Percentiles rank a stretch among this genome's conserved stretches.
Conservation (phyloP, 2,888 invertebrate species). For the Coleophora flavipennella region DNA sequence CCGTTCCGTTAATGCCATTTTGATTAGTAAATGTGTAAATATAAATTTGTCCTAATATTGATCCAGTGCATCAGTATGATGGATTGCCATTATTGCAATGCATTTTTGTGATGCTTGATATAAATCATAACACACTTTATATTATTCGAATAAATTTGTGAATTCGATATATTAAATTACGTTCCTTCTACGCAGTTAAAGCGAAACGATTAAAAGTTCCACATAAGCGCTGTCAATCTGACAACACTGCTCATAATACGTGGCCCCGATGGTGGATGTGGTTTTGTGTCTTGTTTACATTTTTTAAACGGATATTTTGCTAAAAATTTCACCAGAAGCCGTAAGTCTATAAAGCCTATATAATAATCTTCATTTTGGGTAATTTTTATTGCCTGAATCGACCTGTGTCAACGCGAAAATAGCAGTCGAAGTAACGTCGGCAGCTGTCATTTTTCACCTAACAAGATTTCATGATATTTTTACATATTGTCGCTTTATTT, state of each 20-base stretch:
- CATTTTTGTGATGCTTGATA: no score
- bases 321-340: slow-evolving; percentile 36
- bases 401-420: slow-evolving; percentile 21
- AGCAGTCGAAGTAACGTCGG: slow-evolving; percentile 29
- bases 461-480: slow-evolving; percentile 20
- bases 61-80: no score
- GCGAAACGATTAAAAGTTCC: slow-evolving; percentile 59
- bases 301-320: slow-evolving; percentile 53
- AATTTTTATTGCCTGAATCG: slow-evolving; percentile 15
- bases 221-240: slow-evolving; percentile 59
- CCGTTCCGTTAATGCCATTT: slow-evolving; percentile 12
- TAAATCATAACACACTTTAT: no score
- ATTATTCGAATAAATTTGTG: no score
- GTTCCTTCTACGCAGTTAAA: slow-evolving; percentile 29
- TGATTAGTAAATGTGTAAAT: no score
- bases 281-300: slow-evolving; percentile 60
- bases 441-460: slow-evolving; percentile 46
- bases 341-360: slow-evolving; percentile 41
- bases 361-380: slow-evolving; percentile 7
- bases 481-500: slow-evolving; percentile 3
- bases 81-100: no score
- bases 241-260: slow-evolving; percentile 65
- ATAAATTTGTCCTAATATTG: no score
- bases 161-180: slow-evolving; percentile 7
- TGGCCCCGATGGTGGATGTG: slow-evolving; percentile 59